Percentiles rank a stretch among this genome's conserved stretches.
Evolutionary conservation across 2,113 vertebrate species (phyloP).

Genomic region (Abramis brama): DNA sequence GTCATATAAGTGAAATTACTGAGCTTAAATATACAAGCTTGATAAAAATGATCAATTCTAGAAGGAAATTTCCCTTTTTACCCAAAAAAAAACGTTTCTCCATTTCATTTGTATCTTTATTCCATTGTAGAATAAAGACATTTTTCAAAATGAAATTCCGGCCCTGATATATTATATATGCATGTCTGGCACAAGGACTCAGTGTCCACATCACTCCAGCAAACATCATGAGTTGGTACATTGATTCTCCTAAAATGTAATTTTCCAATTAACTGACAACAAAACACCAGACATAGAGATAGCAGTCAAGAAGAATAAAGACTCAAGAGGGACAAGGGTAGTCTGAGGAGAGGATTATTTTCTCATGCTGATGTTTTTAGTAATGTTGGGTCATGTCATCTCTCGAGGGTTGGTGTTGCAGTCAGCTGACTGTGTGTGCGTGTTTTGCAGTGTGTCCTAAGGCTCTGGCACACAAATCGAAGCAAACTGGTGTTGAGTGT

Average conservation of each 20-base stretch:
- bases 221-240: neutral
- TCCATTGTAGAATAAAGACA: too few relatives aligned
- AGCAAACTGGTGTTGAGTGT: constrained; percentile 15
- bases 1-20: too few relatives aligned
- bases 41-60: too few relatives aligned
- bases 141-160: too few relatives aligned
- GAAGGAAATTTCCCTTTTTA: too few relatives aligned
- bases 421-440: constrained; percentile 48
- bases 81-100: too few relatives aligned
- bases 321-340: constrained; percentile 10
- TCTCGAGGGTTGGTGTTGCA: constrained; percentile 34
- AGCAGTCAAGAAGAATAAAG: neutral
- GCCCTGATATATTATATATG: too few relatives aligned
- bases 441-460: neutral
- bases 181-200: too few relatives aligned
- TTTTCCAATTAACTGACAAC: constrained; percentile 10
- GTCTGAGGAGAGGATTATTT: constrained; percentile 31
- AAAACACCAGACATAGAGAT: neutral
- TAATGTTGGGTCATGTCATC: constrained; percentile 45
- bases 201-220: neutral
- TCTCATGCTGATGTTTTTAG: constrained; percentile 54
- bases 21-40: too few relatives aligned
- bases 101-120: too few relatives aligned
- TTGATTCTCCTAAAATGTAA: constrained; percentile 9
- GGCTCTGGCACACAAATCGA: constrained; percentile 14